Evolutionary conservation across 2,888 invertebrate genomes (phyloP).

Genomic region (Stenichneumon culpator): DNA sequence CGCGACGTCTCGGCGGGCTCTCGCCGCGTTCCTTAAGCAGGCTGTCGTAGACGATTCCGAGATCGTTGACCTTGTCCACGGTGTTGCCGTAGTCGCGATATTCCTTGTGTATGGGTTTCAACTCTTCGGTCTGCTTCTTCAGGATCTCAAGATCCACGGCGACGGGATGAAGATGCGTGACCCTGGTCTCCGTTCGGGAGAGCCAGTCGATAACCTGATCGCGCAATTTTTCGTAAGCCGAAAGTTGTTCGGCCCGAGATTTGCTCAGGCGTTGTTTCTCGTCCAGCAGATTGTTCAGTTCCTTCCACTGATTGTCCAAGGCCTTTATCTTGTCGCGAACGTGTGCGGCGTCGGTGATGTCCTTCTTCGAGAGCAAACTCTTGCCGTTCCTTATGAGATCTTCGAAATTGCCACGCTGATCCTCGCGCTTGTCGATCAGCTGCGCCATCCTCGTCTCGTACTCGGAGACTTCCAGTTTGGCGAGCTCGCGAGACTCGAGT

Average conservation of each 20-base stretch:
- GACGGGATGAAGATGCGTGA: conserved; percentile 92
- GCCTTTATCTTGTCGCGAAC: conserved; percentile 94
- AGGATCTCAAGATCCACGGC: conserved; percentile 95
- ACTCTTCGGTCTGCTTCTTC: conserved; percentile 93
- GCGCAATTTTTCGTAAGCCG: conserved; percentile 94
- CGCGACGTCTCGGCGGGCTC: conserved; percentile 91
- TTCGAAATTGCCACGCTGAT: conserved; percentile 88
- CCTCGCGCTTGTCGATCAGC: conserved; percentile 87
- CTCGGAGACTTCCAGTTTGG: conserved; percentile 89
- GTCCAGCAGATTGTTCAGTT: conserved; percentile 92
- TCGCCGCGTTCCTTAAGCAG: conserved; percentile 92
- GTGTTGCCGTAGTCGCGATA: conserved; percentile 94
- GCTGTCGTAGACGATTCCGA: conserved; percentile 95
- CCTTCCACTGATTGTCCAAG: conserved; percentile 95
- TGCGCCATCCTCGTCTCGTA: conserved; percentile 87
- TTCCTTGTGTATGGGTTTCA: conserved; percentile 94
- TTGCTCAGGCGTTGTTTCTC: conserved; percentile 94
- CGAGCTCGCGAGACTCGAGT: conserved; percentile 91
- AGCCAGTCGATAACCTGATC: conserved; percentile 95
- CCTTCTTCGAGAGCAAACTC: conserved; percentile 92
- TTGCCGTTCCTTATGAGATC: conserved; percentile 93
- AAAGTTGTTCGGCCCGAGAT: conserved; percentile 93
- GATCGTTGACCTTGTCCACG: conserved; percentile 96
- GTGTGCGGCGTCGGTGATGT: conserved; percentile 94
- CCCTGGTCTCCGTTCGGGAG: conserved; percentile 91